These are phyloP conservation scores for Mungos mungo DNA, from an alignment of 2,113 vertebrate genomes.

Conservation along the genomic window DNA sequence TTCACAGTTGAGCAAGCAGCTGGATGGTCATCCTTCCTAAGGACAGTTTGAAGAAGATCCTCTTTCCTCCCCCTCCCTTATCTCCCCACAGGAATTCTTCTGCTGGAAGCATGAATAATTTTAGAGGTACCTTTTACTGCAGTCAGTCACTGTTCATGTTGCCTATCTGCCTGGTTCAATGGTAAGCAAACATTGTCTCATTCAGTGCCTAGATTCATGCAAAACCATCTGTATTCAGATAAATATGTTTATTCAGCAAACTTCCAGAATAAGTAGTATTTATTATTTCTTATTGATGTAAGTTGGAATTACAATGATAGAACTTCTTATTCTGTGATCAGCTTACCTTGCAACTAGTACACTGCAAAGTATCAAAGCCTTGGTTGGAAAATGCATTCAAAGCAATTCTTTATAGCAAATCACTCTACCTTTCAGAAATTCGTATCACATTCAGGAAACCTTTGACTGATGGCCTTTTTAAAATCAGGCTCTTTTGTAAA, in stretches of 20 bases:
- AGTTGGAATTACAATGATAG: not conserved
- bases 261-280: conserved; percentile 7
- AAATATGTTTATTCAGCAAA: conserved; percentile 22
- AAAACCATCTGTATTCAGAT: conserved; percentile 18
- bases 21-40: not conserved
- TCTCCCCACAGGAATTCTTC: not conserved
- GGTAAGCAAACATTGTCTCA: conserved; percentile 1
- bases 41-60: not conserved
- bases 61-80: rapidly evolving
- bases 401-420: not conserved
- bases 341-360: not conserved
- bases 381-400: conserved; percentile 15
- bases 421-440: not conserved
- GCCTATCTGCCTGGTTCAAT: not conserved
- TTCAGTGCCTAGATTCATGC: not conserved
- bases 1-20: not conserved
- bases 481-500: not conserved
- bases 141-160: not conserved
- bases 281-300: conserved; percentile 10
- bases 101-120: not conserved
- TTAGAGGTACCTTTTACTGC: not conserved
- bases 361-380: conserved; percentile 2
- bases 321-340: conserved; percentile 17
- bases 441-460: not conserved
- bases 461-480: not conserved